phyloP scores from a whole-genome alignment of 1,140 invertebrate species.

The Danaus melanippus region DNA sequence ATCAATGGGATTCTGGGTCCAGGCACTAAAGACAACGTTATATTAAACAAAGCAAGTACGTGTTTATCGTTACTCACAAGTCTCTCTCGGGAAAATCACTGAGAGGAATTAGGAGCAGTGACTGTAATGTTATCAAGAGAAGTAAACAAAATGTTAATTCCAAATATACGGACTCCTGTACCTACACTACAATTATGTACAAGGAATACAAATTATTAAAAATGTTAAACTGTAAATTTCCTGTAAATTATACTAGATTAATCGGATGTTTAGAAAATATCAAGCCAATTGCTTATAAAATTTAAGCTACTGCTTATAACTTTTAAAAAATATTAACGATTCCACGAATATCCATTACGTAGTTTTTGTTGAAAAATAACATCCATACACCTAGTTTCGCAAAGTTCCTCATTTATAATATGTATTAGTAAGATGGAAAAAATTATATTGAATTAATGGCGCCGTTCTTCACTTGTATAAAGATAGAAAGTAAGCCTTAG shows the following conservation, averaged over 20 bases:
- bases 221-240: no score
- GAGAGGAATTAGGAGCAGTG: constrained; percentile 1
- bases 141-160: constrained; percentile 1
- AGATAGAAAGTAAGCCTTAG: background rate
- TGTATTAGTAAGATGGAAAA: no score
- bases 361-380: no score
- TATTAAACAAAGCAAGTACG: constrained; percentile 7
- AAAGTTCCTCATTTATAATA: no score
- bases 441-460: background rate
- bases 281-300: no score
- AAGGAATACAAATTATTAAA: no score
- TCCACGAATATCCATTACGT: no score
- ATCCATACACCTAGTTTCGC: no score
- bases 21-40: background rate
- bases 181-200: background rate
- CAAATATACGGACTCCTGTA: background rate
- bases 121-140: constrained; percentile 10
- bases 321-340: no score
- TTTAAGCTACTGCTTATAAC: no score
- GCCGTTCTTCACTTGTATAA: background rate
- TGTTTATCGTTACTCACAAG: constrained; percentile 7
- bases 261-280: no score
- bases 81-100: constrained; percentile 6
- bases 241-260: no score
- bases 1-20: background rate